phyloP scores from a whole-genome alignment of 2,888 invertebrate genomes.

The Conus canariensis region DNA sequence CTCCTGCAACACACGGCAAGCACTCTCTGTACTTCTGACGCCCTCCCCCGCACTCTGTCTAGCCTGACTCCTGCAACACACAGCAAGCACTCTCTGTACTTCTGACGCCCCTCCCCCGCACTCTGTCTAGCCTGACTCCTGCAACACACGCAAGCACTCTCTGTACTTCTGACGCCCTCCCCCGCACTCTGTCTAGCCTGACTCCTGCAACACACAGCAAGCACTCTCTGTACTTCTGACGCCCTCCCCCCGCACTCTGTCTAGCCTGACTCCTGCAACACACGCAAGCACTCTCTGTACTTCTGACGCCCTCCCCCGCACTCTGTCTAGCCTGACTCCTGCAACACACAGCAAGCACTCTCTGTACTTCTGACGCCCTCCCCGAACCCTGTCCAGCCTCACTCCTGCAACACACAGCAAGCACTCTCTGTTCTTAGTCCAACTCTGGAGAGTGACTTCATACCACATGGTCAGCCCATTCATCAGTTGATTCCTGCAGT shows the following conservation, averaged over 20 bases:
- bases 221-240: constrained; percentile 90
- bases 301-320: no score
- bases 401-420: constrained; percentile 82
- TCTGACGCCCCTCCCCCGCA: no score
- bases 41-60: constrained; percentile 94
- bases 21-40: constrained; percentile 77
- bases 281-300: constrained; percentile 54
- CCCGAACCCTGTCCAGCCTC: constrained; percentile 94
- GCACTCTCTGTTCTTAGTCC: no score
- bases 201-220: constrained; percentile 81
- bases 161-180: no score
- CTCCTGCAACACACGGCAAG: constrained; percentile 81
- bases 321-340: no score
- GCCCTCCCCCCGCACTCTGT: constrained; percentile 93
- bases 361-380: constrained; percentile 96
- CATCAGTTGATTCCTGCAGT: not conserved
- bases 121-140: no score
- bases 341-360: no score
- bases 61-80: constrained; percentile 81
- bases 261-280: constrained; percentile 87
- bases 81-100: constrained; percentile 74
- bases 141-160: no score
- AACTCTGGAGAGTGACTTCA: no score
- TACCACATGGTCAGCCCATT: no score
- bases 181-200: no score